Evolutionary conservation across 2,797 vertebrate species (phyloP).

Genomic region (Adrianichthys oophorus): DNA sequence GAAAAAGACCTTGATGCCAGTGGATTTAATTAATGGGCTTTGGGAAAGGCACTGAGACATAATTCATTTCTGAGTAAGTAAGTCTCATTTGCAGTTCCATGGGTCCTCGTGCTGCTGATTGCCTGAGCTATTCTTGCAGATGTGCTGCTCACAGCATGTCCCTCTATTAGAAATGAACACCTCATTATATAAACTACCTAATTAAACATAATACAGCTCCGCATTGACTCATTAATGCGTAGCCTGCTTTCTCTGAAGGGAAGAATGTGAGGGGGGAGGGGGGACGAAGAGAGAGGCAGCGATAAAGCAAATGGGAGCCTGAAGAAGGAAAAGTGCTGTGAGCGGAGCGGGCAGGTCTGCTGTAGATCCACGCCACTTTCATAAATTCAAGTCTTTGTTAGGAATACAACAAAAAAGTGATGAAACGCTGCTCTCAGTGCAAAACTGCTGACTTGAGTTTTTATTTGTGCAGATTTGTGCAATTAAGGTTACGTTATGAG

Average conservation of each 20-base stretch:
- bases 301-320: slow-evolving; percentile 51
- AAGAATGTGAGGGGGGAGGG: slow-evolving; percentile 46
- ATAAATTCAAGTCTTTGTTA: slow-evolving; percentile 36
- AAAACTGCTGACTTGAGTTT: slow-evolving; percentile 32
- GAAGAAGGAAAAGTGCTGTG: slow-evolving; percentile 73
- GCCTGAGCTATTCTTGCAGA: slow-evolving; percentile 99
- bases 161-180: slow-evolving; percentile 99
- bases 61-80: slow-evolving; percentile 99
- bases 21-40: slow-evolving; percentile 99
- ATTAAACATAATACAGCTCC: slow-evolving; percentile 99
- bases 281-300: slow-evolving; percentile 10
- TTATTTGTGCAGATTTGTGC: slow-evolving; percentile 8
- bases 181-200: slow-evolving; percentile 99
- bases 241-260: slow-evolving; percentile 83
- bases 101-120: slow-evolving; percentile 96
- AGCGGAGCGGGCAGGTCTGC: slow-evolving; percentile 72
- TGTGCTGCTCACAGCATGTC: slow-evolving; percentile 97
- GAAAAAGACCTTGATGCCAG: slow-evolving; percentile 99
- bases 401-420: slow-evolving; percentile 33
- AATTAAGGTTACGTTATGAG: neutral
- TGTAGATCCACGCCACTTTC: slow-evolving; percentile 28
- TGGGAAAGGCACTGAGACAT: slow-evolving; percentile 94
- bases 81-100: slow-evolving; percentile 98
- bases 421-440: slow-evolving; percentile 33
- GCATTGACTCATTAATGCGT: slow-evolving; percentile 95